Percentiles rank a stretch among this genome's conserved stretches.
These are phyloP conservation scores for Pithecia hirsuta DNA, from an alignment of 2,797 vertebrate genomes.

Conservation along the genomic window DNA sequence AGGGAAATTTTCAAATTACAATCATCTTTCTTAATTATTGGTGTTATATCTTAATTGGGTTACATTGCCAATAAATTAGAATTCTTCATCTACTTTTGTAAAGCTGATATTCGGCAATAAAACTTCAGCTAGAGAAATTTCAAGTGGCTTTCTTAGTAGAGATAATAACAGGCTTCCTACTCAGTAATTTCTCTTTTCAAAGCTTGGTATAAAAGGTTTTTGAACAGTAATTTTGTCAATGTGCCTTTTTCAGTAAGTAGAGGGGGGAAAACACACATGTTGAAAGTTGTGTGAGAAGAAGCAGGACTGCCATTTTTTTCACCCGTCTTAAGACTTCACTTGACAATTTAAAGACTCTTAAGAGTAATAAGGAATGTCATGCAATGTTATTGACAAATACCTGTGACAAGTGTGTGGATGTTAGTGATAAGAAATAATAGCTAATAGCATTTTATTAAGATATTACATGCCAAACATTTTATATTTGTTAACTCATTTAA, in stretches of 20 bases:
- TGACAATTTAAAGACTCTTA: conserved; percentile 15
- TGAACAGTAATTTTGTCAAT: conserved; percentile 46
- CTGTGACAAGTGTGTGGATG: not conserved
- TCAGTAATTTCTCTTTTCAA: conserved; percentile 70
- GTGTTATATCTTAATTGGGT: conserved; percentile 61
- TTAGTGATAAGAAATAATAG: not conserved
- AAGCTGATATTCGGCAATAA: conserved; percentile 57
- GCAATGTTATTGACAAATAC: not conserved
- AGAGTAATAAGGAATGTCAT: not conserved
- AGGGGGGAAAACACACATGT: not conserved
- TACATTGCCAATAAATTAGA: conserved; percentile 55
- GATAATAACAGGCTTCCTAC: conserved; percentile 71
- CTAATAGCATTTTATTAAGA: not conserved
- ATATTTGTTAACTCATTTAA: not conserved
- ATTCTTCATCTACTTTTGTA: conserved; percentile 49
- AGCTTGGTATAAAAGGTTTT: conserved; percentile 63
- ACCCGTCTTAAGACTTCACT: not conserved
- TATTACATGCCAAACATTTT: not conserved
- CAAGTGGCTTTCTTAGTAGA: conserved; percentile 65
- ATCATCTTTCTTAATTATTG: conserved; percentile 57
- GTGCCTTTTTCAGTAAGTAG: conserved; percentile 47
- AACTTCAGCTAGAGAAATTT: conserved; percentile 59
- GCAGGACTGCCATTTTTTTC: not conserved
- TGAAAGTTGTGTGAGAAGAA: not conserved
- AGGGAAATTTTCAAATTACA: conserved; percentile 54